Evolutionary conservation across 2,113 vertebrate species (phyloP), one percentile per base, ranked within the genome.

Genomic region (Ailuropoda melanoleuca): DNA sequence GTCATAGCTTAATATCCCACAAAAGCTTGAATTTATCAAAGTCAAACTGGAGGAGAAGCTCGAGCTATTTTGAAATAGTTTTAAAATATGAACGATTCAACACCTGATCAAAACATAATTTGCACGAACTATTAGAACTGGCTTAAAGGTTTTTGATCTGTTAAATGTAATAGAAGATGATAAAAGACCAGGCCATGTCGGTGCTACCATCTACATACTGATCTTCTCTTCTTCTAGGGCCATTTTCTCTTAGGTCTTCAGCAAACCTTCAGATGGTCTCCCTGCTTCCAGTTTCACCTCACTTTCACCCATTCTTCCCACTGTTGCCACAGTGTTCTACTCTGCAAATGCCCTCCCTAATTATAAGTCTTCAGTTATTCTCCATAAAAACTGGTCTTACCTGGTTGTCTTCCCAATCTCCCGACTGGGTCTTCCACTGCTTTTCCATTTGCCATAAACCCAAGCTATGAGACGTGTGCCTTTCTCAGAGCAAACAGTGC

Each of bases 391-490:
- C 24, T 70, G 23, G 24, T 88, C 46, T 46, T 90, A 58, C 34
- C 23, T 58, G 29, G 64, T 0, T 66, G 17, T 43, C 12, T 55
- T 81, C 50, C 1, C 15, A 39, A 8, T 19, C 17, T 29, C n/a
- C 31, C 3, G 1, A 55, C 8, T 3, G 46, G 34, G 2, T 70
- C 4, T 50, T 7, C 3, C 14, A 31, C 9, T 43, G 34, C 6
- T 70, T 50, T n/a, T 24, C 11, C 15, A 29, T 3, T 6, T 11
- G 29, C 43, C 17, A 15, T 12, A 21, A 70, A 8, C 26, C 14
- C 13, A 17, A 83, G 12, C 15, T 56, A 17, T 10, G 13, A 39
- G 19, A 37, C 3, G 0, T 31, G 3, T 4, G 8, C 2, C 53
- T 31, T 34, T 75, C n/a, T 9, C 17, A 21, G 31, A 75, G 39